A percentile compares a stretch with the other conserved stretches of the same genome.
Conservation (phyloP, 1,140 invertebrate genomes). For the Micrasema minimum region DNA sequence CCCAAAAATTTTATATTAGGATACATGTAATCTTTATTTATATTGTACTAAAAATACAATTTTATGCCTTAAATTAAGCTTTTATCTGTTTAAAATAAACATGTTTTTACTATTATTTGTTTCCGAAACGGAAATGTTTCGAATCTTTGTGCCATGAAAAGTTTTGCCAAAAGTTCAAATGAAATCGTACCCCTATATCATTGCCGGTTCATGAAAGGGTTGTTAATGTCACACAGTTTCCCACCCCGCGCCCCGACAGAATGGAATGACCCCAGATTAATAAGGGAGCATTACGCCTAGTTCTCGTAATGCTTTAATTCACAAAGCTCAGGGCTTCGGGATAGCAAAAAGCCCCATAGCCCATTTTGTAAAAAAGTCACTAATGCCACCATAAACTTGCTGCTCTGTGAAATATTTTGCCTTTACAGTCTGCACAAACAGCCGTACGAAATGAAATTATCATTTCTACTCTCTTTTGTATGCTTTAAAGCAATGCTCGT, state of each 20-base stretch:
- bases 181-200: slow-evolving; percentile 26
- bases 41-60: too few relatives aligned
- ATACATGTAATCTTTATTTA: too few relatives aligned
- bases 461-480: slow-evolving; percentile 42
- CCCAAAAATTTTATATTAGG: too few relatives aligned
- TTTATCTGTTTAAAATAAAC: too few relatives aligned
- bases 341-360: slow-evolving; percentile 24
- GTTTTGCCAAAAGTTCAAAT: slow-evolving; percentile 5
- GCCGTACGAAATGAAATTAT: slow-evolving; percentile 44
- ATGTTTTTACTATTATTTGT: too few relatives aligned
- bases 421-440: slow-evolving; percentile 39
- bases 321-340: slow-evolving; percentile 22
- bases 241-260: slow-evolving; percentile 23
- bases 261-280: slow-evolving; percentile 37
- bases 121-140: neutral
- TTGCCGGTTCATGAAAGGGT: slow-evolving; percentile 35
- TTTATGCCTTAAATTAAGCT: too few relatives aligned
- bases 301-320: slow-evolving; percentile 42
- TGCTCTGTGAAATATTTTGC: slow-evolving; percentile 40
- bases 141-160: slow-evolving; percentile 22
- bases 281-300: slow-evolving; percentile 40
- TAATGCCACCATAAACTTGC: slow-evolving; percentile 46
- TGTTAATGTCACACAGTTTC: slow-evolving; percentile 37
- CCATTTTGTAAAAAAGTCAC: slow-evolving; percentile 39
- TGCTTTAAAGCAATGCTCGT: slow-evolving; percentile 32